Base-by-base conservation (phyloP, 2,113 vertebrate species). In the Hepsetus odoe region DNA sequence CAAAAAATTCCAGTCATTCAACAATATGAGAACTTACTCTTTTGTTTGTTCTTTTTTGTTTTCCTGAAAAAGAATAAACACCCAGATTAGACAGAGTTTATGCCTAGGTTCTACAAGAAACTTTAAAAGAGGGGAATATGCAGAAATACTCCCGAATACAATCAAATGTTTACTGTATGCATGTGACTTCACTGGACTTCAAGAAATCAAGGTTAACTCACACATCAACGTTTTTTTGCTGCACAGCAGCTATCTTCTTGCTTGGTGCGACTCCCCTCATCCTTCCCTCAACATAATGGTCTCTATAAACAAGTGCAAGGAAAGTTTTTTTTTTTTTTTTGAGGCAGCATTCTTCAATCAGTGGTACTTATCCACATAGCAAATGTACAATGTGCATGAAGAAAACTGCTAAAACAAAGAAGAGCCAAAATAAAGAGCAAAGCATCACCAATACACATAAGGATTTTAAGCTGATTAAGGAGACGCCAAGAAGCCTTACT, bases 31-130 rank as follows among this genome's bases (percentile, higher is more conserved):
- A 74, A 89, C 94, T 95, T 93, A 99, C 98, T 92, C 91, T 99
- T 99, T 90, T 97, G 98, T 89, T 99, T 99, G 91, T 98, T 99
- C 95, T 99, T 99, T 92, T 99, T 99, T 82, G 96, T 96, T 93
- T 99, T 99, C 91, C 98, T 99, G 82, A 56, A 86, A 81, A 79
- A 80, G 71, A 82, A 80, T 55, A 80, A 87, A 82, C 75, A 82
- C 16, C 86, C 18, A 77, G 30, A 0, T 5, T 9, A 1, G 24
- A 18, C 1, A 38, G 24, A 3, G 2, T 32, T 56, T 56, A 16
- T 28, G 1, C n/a, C 38, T 0, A 9, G 11, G 13, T 2, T 4
- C 9, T 24, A 1, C 56, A 28, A 71, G 28, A 68, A 51, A 14
- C 35, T 38, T 38, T 38, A 5, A 38, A 8, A 5, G 4, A 4